A percentile compares a stretch with the other conserved stretches of the same genome.
phyloP scores from a whole-genome alignment of 1,140 invertebrate genomes.

The Pristionchus pacificus region DNA sequence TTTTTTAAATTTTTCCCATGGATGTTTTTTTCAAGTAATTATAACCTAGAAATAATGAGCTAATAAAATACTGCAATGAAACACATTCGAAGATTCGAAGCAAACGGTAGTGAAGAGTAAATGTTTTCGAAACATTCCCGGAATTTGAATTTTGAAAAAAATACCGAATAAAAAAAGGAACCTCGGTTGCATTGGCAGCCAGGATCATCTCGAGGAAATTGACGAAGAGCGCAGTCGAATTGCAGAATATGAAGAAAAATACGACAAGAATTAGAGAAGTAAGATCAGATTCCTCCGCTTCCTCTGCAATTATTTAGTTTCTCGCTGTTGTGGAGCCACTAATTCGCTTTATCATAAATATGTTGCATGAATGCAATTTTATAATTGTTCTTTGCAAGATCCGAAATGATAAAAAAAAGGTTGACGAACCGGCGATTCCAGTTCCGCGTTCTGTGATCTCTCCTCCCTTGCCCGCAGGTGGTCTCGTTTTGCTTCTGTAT shows the following conservation, averaged over 20 bases:
- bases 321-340: slow-evolving; percentile 3
- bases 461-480: slow-evolving; percentile 5
- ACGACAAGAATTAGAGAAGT: slow-evolving; percentile 53
- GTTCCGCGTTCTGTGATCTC: neutral
- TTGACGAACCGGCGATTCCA: too few relatives aligned
- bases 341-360: too few relatives aligned
- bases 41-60: too few relatives aligned
- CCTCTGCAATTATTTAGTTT: neutral
- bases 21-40: too few relatives aligned
- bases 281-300: slow-evolving; percentile 49
- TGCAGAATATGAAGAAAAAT: slow-evolving; percentile 56
- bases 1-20: too few relatives aligned
- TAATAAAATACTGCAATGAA: too few relatives aligned
- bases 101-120: slow-evolving; percentile 18
- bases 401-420: too few relatives aligned
- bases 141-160: slow-evolving; percentile 7
- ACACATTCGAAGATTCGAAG: too few relatives aligned
- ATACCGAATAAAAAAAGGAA: slow-evolving; percentile 17
- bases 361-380: too few relatives aligned
- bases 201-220: slow-evolving; percentile 55
- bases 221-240: slow-evolving; percentile 53
- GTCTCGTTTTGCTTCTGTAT: slow-evolving; percentile 36
- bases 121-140: slow-evolving; percentile 2
- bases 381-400: too few relatives aligned
- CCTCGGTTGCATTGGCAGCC: slow-evolving; percentile 54